These are phyloP conservation scores for Albula goreensis DNA, from an alignment of 2,113 vertebrate genomes.

Conservation along the genomic window DNA sequence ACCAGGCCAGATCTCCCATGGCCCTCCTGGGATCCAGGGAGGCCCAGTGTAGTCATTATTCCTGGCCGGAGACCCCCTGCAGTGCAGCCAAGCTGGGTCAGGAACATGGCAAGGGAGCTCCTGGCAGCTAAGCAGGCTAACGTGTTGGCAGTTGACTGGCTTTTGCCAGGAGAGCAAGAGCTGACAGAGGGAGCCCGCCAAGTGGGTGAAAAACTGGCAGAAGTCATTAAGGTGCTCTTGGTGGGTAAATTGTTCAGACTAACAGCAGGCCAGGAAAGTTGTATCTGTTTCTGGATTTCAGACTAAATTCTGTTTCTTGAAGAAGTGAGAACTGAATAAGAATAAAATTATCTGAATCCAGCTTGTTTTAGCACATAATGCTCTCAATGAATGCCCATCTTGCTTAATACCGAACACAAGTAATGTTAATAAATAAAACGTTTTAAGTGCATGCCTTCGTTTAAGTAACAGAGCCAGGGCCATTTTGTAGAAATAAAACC, in stretches of 20 bases:
- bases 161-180: constrained; percentile 1
- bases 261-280: no score
- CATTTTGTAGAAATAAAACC: no score
- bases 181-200: constrained; percentile 11
- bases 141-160: constrained; percentile 35
- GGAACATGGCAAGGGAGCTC: constrained; percentile 30
- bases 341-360: no score
- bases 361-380: no score
- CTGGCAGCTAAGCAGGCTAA: constrained; percentile 11
- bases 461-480: no score
- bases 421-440: no score
- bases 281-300: no score
- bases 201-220: constrained; percentile 24
- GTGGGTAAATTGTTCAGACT: constrained; percentile 2
- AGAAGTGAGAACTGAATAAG: no score
- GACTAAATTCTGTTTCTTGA: no score
- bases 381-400: no score
- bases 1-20: background rate
- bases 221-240: constrained; percentile 12
- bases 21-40: constrained; percentile 8
- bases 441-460: no score
- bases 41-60: constrained; percentile 27
- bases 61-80: constrained; percentile 20
- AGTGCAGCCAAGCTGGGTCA: constrained; percentile 32
- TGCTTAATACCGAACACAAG: no score